Base-by-base conservation (phyloP, 1,140 invertebrate genomes). In the Cheumatopsyche charites region DNA sequence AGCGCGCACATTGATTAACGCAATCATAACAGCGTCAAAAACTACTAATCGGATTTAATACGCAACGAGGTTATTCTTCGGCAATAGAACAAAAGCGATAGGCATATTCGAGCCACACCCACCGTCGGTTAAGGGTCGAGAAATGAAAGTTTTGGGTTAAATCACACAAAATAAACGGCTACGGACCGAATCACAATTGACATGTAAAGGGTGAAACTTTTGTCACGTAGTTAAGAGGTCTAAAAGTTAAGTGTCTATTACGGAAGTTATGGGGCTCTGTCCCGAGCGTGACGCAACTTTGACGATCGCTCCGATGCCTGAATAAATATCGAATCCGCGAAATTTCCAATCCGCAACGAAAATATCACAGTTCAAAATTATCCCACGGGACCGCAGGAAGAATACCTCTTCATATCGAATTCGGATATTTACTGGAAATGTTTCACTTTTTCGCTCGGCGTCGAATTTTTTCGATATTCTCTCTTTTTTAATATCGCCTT, bases 141-240 rank as follows among this genome's bases (percentile, higher is more conserved):
- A 23, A 58, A 58, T 58, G 55, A 58, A 68, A 68, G 66, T 68
- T 68, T 68, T 41, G 47, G 21, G 47, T 55, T 52, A 68, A 68
- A 68, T 68, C 45, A 55, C 47, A 68, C 47, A 68, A 55, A 68
- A 68, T 68, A 68, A 55, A 68, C 47, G 47, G 49, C 23, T 49
- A 66, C 42, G 45, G 45, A 49, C 36, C 42, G 63, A 66, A 55
- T 36, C 45, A 42, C 47, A 68, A 68, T 68, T 55, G 66, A 68
- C 49, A 45, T 68, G 47, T 68, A 55, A 68, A 55, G 66, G 49
- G 26, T 29, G 66, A 36, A 68, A 68, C 66, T 68, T 68, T 68
- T 68, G 66, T 52, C 47, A 68, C 66, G 66, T 68, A 55, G 66
- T 68, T 68, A 68, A 68, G 66, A 68, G 66, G 66, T 68, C 66